Evolutionary conservation across 2,888 invertebrate genomes (phyloP).

Genomic region (Ophion slaviceki): DNA sequence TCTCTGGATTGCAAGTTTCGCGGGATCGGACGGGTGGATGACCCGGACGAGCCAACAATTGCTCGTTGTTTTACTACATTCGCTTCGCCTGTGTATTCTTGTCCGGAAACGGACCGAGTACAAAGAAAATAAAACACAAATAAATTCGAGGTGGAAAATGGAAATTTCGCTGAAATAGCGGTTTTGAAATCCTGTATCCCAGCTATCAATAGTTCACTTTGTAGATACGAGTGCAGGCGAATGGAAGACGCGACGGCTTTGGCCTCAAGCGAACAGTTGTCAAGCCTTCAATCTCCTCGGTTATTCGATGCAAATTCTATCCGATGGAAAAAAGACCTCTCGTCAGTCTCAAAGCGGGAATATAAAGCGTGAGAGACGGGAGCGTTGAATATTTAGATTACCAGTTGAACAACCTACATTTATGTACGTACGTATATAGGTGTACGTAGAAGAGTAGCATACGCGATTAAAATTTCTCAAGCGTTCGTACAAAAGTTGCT

Average conservation of each 20-base stretch:
- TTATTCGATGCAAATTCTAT: conserved; percentile 31
- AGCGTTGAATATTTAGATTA: conserved; percentile 16
- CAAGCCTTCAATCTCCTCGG: conserved; percentile 23
- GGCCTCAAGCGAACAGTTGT: conserved; percentile 30
- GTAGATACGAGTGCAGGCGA: conserved; percentile 1
- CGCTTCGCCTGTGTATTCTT: not conserved
- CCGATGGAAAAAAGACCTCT: conserved; percentile 6
- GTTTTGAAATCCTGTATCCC: conserved; percentile 14
- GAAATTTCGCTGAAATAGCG: conserved; percentile 21
- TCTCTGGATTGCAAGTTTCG: conserved; percentile 2
- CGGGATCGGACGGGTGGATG: not conserved
- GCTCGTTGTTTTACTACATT: not conserved
- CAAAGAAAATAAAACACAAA: conserved; percentile 6
- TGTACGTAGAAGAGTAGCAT: not conserved
- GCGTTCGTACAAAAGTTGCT: not conserved
- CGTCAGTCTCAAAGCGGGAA: conserved; percentile 5
- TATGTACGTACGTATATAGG: not conserved
- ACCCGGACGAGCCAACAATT: not conserved
- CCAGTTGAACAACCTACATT: conserved; percentile 12
- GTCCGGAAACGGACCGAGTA: not conserved
- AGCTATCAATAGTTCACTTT: conserved; percentile 17
- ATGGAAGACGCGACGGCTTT: not conserved
- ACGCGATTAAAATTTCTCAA: not conserved
- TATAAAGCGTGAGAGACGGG: not conserved
- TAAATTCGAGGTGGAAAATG: conserved; percentile 31